These are phyloP conservation scores for Teleogryllus oceanicus DNA, from an alignment of 2,888 invertebrate species.

Conservation along the genomic window DNA sequence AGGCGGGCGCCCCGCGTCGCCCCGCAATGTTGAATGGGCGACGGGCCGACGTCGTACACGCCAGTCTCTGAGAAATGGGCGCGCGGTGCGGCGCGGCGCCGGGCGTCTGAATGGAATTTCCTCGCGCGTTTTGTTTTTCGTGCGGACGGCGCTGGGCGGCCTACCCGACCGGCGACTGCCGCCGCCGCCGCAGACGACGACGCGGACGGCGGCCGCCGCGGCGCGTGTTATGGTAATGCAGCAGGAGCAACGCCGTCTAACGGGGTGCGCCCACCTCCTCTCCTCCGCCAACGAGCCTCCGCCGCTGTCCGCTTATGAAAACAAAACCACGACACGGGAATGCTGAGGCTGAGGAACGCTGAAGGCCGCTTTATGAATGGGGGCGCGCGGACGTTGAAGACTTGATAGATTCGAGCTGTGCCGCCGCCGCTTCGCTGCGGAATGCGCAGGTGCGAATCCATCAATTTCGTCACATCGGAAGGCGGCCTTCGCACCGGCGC, in stretches of 20 bases:
- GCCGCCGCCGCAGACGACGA: neutral
- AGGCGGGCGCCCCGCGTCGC: neutral
- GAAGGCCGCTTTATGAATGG: slow-evolving; percentile 7
- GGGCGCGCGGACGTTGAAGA: neutral
- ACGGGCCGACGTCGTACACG: neutral
- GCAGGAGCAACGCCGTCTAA: too few species aligned
- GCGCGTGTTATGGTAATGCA: slow-evolving; percentile 11
- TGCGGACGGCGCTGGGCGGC: too few species aligned
- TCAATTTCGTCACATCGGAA: too few species aligned
- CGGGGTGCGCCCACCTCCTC: neutral
- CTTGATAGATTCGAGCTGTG: too few species aligned
- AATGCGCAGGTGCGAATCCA: too few species aligned
- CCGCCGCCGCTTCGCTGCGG: too few species aligned
- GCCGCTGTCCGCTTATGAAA: neutral
- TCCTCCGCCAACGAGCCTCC: neutral
- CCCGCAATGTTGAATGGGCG: neutral
- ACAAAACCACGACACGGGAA: neutral
- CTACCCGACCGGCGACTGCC: too few species aligned
- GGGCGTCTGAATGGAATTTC: neutral
- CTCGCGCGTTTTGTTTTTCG: neutral
- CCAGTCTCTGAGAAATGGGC: neutral
- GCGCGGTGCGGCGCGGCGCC: neutral
- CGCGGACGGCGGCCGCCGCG: neutral
- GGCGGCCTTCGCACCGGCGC: too few species aligned
- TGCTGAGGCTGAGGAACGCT: neutral